Percentiles rank a stretch among this genome's conserved stretches.
Conservation (phyloP, 1,140 invertebrate genomes). For the Drosophila lacertosa region DNA sequence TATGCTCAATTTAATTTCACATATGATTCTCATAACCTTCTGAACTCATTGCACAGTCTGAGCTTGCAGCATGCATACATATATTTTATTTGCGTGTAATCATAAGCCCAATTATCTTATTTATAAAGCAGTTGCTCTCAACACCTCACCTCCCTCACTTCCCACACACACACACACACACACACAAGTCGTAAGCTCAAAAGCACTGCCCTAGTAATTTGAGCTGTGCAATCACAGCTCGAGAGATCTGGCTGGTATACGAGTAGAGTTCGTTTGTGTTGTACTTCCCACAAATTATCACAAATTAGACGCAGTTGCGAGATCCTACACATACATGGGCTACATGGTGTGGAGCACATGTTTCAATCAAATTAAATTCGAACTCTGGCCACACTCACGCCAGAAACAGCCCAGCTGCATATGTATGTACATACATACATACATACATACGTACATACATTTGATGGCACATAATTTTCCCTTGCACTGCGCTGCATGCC, state of each 20-base stretch:
- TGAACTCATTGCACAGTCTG: background rate
- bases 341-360: constrained; percentile 42
- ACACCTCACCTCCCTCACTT: constrained; percentile 29
- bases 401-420: constrained; percentile 28
- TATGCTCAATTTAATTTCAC: background rate
- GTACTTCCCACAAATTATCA: constrained; percentile 78
- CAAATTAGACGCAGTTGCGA: constrained; percentile 75
- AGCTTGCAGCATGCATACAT: background rate
- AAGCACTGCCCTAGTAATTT: constrained; percentile 41
- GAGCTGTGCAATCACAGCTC: constrained; percentile 23
- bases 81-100: constrained; percentile 2
- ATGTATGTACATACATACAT: too few species aligned
- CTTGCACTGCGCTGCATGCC: constrained; percentile 42
- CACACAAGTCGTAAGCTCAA: background rate
- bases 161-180: too few species aligned
- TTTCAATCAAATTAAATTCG: constrained; percentile 70
- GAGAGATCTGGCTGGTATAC: constrained; percentile 19
- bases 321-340: constrained; percentile 52
- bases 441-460: constrained; percentile 13
- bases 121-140: constrained; percentile 40
- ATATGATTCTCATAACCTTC: background rate
- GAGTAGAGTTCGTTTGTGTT: constrained; percentile 25
- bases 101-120: constrained; percentile 22
- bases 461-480: constrained; percentile 72
- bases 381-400: constrained; percentile 42